Conservation (phyloP, 2,888 invertebrate genomes). For the Nomada flava region DNA sequence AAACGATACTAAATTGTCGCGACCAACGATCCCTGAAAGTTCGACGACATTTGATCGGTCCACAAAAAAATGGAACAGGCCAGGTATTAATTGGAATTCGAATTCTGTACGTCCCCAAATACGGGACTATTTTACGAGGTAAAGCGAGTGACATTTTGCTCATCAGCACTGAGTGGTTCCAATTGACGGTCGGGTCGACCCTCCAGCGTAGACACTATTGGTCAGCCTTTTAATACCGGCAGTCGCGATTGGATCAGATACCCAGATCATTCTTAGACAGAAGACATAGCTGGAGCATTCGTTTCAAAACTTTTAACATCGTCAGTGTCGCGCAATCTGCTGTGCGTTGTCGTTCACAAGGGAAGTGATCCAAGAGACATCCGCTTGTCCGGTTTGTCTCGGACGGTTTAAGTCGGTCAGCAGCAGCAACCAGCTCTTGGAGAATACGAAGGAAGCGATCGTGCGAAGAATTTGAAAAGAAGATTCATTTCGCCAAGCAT, state of each 20-base stretch:
- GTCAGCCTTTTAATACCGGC: conserved; percentile 80
- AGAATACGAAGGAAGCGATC: not conserved
- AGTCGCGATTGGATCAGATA: conserved; percentile 71
- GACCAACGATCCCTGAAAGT: not conserved
- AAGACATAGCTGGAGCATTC: conserved; percentile 66
- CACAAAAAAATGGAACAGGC: not conserved
- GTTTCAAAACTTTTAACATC: conserved; percentile 56
- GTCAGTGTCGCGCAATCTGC: conserved; percentile 57
- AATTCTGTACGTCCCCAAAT: conserved; percentile 43
- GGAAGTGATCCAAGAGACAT: conserved; percentile 20
- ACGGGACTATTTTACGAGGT: conserved; percentile 60
- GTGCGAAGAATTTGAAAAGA: not conserved
- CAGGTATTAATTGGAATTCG: conserved; percentile 48
- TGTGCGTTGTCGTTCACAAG: conserved; percentile 31
- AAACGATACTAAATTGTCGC: not conserved
- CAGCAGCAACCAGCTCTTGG: conserved; percentile 19
- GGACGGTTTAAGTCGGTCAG: conserved; percentile 54
- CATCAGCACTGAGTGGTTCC: conserved; percentile 77
- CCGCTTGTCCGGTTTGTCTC: conserved; percentile 31
- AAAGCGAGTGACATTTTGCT: conserved; percentile 69
- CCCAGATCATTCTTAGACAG: conserved; percentile 62
- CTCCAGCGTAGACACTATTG: conserved; percentile 74
- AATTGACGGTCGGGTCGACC: conserved; percentile 78
- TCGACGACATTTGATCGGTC: not conserved
- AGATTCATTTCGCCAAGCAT: not conserved